A percentile compares a stretch with the other conserved stretches of the same genome.
Conservation (phyloP, 2,113 vertebrate genomes). For the Mohoua ochrocephala region DNA sequence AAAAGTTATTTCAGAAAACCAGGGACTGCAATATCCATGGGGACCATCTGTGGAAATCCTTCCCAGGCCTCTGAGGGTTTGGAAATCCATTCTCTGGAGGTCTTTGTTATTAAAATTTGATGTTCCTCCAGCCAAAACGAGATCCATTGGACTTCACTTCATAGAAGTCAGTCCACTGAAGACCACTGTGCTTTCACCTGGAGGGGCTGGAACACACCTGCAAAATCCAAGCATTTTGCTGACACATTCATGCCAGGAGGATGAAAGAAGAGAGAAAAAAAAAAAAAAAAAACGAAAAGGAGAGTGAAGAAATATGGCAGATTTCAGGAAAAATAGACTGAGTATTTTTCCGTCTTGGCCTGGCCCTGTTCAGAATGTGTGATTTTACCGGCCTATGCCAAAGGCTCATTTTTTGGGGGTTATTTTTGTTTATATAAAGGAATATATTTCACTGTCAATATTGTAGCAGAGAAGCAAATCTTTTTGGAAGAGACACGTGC, state of each 20-base stretch:
- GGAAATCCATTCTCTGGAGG: not conserved
- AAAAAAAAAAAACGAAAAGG: not conserved
- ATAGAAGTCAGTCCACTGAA: not conserved
- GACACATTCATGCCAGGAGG: not conserved
- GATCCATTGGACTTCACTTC: not conserved
- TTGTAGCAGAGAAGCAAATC: constrained; percentile 17
- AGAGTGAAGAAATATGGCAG: not conserved
- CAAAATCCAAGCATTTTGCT: not conserved
- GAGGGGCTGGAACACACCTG: not conserved
- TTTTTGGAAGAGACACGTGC: not conserved
- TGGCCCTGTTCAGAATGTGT: constrained; percentile 2
- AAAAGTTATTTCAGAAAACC: not conserved
- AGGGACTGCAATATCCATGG: accelerated
- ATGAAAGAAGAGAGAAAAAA: not conserved
- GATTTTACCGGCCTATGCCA: constrained; percentile 8
- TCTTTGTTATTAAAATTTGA: not conserved
- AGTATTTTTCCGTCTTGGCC: constrained; percentile 32
- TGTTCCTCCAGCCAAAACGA: not conserved
- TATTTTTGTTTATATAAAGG: constrained; percentile 41
- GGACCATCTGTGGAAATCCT: not conserved
- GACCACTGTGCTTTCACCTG: not conserved
- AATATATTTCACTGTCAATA: not conserved
- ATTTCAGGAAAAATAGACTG: constrained; percentile 25
- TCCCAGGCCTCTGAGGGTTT: not conserved
- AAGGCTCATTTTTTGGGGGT: not conserved